Evolutionary conservation across 2,797 vertebrate species (phyloP).

Genomic region (Pelochelys cantorii): DNA sequence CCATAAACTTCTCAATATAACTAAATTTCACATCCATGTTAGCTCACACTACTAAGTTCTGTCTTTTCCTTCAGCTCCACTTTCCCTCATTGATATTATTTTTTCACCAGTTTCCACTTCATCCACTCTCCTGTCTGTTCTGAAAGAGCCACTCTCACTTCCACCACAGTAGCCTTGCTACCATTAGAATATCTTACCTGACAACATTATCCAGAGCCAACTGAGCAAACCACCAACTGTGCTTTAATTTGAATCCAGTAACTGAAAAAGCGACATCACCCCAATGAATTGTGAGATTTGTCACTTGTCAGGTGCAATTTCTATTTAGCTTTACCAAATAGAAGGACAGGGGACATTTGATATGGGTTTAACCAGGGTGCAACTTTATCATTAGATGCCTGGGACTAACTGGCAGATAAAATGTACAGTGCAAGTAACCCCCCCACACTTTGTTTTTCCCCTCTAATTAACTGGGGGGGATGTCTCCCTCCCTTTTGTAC

Average conservation of each 20-base stretch:
- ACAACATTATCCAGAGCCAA: not conserved
- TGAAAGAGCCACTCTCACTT: not conserved
- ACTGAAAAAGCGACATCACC: not conserved
- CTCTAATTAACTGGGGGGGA: too few species aligned
- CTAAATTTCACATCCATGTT: not conserved
- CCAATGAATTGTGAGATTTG: not conserved
- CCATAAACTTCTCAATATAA: not conserved
- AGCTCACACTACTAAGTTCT: fast-evolving
- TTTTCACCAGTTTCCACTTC: too few species aligned
- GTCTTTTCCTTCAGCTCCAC: not conserved
- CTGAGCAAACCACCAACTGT: not conserved
- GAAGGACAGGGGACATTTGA: too few species aligned
- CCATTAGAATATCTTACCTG: not conserved
- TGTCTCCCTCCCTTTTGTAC: too few species aligned
- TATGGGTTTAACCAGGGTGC: too few species aligned
- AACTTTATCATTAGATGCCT: too few species aligned
- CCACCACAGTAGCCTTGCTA: not conserved
- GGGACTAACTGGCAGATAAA: too few species aligned
- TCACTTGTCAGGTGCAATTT: not conserved
- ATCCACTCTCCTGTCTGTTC: not conserved
- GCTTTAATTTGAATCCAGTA: constrained; percentile 17
- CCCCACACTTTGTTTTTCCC: too few species aligned
- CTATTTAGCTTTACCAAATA: not conserved
- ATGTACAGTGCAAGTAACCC: too few species aligned
- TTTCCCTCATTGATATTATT: not conserved